phyloP scores from a whole-genome alignment of 2,888 invertebrate species.

The Drosophila atripex region DNA sequence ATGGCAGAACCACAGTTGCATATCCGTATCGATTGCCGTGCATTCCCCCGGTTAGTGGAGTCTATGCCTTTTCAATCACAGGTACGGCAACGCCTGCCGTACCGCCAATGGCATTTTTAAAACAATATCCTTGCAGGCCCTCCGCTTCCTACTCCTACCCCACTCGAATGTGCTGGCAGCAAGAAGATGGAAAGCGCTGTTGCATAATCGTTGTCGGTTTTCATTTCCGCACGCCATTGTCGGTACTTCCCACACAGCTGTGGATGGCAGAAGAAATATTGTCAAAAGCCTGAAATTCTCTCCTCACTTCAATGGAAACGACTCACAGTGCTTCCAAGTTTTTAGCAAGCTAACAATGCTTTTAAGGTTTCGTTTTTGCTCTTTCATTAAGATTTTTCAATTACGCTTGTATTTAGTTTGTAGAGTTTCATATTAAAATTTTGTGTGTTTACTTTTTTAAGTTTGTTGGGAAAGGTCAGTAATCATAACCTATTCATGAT shows the following conservation, averaged over 20 bases:
- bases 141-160: not conserved
- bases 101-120: constrained; percentile 27
- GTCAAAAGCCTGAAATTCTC: constrained; percentile 46
- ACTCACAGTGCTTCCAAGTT: not conserved
- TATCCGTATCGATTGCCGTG: constrained; percentile 60
- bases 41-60: constrained; percentile 11
- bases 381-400: too few species aligned
- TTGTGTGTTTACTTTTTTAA: too few species aligned
- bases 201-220: constrained; percentile 71
- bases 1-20: constrained; percentile 36
- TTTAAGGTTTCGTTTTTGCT: too few species aligned
- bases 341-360: too few species aligned
- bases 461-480: too few species aligned
- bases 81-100: constrained; percentile 42
- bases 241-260: constrained; percentile 15
- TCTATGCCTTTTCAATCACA: constrained; percentile 62
- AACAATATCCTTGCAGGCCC: constrained; percentile 21
- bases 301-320: constrained; percentile 37
- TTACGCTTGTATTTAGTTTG: too few species aligned
- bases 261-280: constrained; percentile 32
- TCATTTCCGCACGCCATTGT: constrained; percentile 55
- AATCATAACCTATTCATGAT: too few species aligned
- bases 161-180: constrained; percentile 2
- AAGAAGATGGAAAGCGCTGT: constrained; percentile 33
- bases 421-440: too few species aligned